phyloP scores from a whole-genome alignment of 1,140 invertebrate genomes.

The Papilio dardanus region DNA sequence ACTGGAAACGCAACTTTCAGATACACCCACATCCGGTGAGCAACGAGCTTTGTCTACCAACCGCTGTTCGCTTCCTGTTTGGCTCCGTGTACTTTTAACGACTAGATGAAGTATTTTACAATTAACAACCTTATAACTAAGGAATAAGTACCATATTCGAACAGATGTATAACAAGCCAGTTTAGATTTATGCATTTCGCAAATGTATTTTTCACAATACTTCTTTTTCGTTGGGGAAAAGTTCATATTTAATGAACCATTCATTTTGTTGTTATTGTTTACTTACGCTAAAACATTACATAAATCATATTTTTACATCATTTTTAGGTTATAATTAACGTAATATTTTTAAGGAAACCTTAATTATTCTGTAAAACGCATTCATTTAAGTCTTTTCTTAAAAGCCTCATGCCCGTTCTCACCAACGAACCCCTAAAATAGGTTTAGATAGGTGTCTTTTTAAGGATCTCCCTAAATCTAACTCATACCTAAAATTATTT shows the following conservation, averaged over 20 bases:
- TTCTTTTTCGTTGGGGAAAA: constrained; percentile 55
- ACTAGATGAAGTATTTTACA: constrained; percentile 37
- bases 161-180: constrained; percentile 13
- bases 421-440: too few species aligned
- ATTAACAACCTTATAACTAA: constrained; percentile 42
- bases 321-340: constrained; percentile 18
- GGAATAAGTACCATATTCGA: constrained; percentile 37
- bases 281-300: constrained; percentile 29
- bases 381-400: too few species aligned
- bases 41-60: constrained; percentile 71
- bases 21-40: constrained; percentile 63
- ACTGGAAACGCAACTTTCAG: constrained; percentile 50
- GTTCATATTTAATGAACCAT: constrained; percentile 62
- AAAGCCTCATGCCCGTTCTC: too few species aligned
- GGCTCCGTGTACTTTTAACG: constrained; percentile 60
- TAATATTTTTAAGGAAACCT: not conserved
- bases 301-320: constrained; percentile 19
- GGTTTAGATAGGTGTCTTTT: too few species aligned
- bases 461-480: too few species aligned
- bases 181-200: constrained; percentile 65
- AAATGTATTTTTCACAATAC: constrained; percentile 62
- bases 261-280: constrained; percentile 45
- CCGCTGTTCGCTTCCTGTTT: constrained; percentile 65
- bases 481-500: too few species aligned
- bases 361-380: not conserved